Percentiles rank a stretch among this genome's conserved stretches.
phyloP scores from a whole-genome alignment of 2,888 invertebrate genomes.

The Melanotus villosus region DNA sequence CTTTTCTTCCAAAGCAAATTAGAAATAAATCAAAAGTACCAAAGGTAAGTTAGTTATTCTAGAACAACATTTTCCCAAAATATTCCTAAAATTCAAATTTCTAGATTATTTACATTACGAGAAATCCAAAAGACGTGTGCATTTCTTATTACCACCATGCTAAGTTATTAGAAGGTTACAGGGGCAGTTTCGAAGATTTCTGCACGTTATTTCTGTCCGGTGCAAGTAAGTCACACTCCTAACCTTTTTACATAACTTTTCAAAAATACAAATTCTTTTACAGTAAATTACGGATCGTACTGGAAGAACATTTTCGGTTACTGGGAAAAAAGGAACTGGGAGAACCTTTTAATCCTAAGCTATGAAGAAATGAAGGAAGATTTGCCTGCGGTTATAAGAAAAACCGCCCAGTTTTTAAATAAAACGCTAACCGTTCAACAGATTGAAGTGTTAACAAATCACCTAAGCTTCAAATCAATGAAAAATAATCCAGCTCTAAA shows the following conservation, averaged over 20 bases:
- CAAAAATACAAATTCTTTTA: too few relatives aligned
- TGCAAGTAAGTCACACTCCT: conserved; percentile 69
- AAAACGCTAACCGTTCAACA: conserved; percentile 78
- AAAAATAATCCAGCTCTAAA: conserved; percentile 74
- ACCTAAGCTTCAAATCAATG: conserved; percentile 69
- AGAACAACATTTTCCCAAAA: too few relatives aligned
- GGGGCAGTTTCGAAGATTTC: conserved; percentile 80
- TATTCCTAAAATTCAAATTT: too few relatives aligned
- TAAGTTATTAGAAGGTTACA: conserved; percentile 73
- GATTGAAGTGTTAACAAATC: conserved; percentile 67
- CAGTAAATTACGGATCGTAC: too few relatives aligned
- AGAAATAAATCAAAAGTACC: too few relatives aligned
- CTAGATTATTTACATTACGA: conserved; percentile 87
- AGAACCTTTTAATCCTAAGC: conserved; percentile 83
- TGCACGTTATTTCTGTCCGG: conserved; percentile 80
- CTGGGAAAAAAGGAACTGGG: conserved; percentile 79
- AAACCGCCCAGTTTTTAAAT: conserved; percentile 81
- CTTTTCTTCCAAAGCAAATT: too few relatives aligned
- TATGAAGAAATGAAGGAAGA: conserved; percentile 89
- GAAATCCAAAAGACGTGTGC: conserved; percentile 92
- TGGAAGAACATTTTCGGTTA: too few relatives aligned
- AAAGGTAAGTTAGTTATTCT: too few relatives aligned
- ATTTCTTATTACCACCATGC: conserved; percentile 92
- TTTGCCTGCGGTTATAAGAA: conserved; percentile 74
- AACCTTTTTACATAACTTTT: too few relatives aligned